A percentile compares a stretch with the other conserved stretches of the same genome.
phyloP scores from a whole-genome alignment of 2,888 invertebrate species.

The Acronicta aceris region DNA sequence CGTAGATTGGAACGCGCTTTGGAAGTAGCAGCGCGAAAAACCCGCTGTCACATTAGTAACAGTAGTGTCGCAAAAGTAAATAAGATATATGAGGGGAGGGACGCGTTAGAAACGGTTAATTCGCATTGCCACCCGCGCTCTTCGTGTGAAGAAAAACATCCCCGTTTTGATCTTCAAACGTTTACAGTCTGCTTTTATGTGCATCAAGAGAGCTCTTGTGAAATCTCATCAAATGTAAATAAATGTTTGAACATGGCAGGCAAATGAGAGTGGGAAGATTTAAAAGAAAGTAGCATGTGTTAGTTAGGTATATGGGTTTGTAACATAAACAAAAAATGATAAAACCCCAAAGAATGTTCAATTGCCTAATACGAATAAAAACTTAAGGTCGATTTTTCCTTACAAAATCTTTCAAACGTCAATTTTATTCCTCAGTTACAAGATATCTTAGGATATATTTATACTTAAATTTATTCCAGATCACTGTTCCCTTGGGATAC shows the following conservation, averaged over 20 bases:
- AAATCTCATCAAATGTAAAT: conserved; percentile 22
- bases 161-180: conserved; percentile 26
- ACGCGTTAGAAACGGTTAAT: not conserved
- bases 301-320: no score
- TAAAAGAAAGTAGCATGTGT: not conserved
- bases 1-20: conserved; percentile 14
- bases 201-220: conserved; percentile 16
- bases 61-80: conserved; percentile 13
- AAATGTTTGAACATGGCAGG: conserved; percentile 2
- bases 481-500: no score
- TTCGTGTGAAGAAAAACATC: conserved; percentile 6
- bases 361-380: no score
- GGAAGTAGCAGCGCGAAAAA: conserved; percentile 25
- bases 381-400: no score
- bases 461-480: no score
- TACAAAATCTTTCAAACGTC: no score
- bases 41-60: conserved; percentile 34
- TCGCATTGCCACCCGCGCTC: conserved; percentile 3
- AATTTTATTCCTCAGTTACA: no score
- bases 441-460: no score
- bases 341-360: no score
- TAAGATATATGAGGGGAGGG: conserved; percentile 34
- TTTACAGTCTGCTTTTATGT: conserved; percentile 20
- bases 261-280: no score
- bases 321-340: not conserved